Conservation (phyloP, 2,113 vertebrate genomes). For the Euleptes europaea region DNA sequence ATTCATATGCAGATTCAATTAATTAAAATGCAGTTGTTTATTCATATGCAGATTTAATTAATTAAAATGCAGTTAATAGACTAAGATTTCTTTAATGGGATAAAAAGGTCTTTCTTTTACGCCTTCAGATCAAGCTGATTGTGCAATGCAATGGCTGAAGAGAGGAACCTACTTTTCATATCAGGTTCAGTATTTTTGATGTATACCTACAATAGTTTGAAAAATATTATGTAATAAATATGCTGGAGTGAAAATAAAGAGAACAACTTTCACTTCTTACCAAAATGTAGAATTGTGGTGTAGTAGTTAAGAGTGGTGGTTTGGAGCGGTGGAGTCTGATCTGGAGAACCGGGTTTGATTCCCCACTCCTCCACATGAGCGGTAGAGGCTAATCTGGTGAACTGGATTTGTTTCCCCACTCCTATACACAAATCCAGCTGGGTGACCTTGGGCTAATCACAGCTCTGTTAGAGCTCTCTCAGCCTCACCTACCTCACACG, state of each 20-base stretch:
- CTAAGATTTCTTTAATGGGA: not conserved
- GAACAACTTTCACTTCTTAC: not conserved
- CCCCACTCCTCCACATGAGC: no score
- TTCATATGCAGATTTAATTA: not conserved
- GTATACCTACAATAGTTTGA: not conserved
- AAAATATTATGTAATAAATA: not conserved
- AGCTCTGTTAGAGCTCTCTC: no score
- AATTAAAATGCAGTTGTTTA: not conserved
- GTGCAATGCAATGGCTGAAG: not conserved
- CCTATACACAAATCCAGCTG: no score
- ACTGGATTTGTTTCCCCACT: no score
- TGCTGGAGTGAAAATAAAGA: not conserved
- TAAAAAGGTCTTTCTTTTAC: not conserved
- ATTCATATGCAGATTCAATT: not conserved
- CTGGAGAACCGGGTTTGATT: no score
- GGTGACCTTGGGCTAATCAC: no score
- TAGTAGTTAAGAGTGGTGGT: no score
- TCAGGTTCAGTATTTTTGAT: not conserved
- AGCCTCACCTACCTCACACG: no score
- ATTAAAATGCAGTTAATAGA: not conserved
- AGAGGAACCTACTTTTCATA: not conserved
- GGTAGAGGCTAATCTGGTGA: no score
- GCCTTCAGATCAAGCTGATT: not conserved
- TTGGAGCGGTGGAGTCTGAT: no score
- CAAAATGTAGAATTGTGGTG: no score